A percentile compares a stretch with the other conserved stretches of the same genome.
Evolutionary conservation across 1,140 invertebrate species (phyloP).

Genomic region (Chlorops oryzae): DNA sequence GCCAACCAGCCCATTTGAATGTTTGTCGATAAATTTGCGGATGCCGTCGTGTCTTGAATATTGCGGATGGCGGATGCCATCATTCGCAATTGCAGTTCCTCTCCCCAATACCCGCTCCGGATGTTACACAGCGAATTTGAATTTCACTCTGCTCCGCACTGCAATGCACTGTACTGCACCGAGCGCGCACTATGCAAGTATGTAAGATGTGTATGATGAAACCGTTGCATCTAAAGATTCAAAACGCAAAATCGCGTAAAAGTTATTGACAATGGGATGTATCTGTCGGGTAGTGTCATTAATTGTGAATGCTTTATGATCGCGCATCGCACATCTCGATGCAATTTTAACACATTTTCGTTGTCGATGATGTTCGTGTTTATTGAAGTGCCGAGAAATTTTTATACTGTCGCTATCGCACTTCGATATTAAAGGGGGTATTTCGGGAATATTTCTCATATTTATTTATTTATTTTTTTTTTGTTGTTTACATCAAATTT

Average conservation of each 20-base stretch:
- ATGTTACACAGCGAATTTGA: no score
- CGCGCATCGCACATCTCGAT: slow-evolving; percentile 32
- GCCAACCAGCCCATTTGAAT: no score
- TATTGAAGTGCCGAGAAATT: slow-evolving; percentile 46
- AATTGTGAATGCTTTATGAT: slow-evolving; percentile 47
- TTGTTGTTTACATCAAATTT: no score
- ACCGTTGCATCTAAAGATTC: no score
- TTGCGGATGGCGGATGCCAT: slow-evolving; percentile 11
- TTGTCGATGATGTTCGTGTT: slow-evolving; percentile 43
- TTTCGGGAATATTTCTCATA: no score
- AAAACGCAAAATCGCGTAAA: slow-evolving; percentile 6
- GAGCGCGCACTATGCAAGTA: no score
- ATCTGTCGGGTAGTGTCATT: slow-evolving; percentile 44
- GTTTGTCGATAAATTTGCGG: background rate
- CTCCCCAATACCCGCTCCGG: no score
- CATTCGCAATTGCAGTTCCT: background rate
- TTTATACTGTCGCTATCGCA: no score
- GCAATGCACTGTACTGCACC: slow-evolving; percentile 2
- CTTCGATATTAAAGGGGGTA: no score
- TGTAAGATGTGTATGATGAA: no score
- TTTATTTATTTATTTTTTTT: no score
- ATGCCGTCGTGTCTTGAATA: slow-evolving; percentile 1
- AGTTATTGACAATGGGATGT: slow-evolving; percentile 47
- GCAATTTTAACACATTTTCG: slow-evolving; percentile 45
- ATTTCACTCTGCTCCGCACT: no score